phyloP scores from a whole-genome alignment of 2,113 vertebrate species.

The Pyxicephalus adspersus region DNA sequence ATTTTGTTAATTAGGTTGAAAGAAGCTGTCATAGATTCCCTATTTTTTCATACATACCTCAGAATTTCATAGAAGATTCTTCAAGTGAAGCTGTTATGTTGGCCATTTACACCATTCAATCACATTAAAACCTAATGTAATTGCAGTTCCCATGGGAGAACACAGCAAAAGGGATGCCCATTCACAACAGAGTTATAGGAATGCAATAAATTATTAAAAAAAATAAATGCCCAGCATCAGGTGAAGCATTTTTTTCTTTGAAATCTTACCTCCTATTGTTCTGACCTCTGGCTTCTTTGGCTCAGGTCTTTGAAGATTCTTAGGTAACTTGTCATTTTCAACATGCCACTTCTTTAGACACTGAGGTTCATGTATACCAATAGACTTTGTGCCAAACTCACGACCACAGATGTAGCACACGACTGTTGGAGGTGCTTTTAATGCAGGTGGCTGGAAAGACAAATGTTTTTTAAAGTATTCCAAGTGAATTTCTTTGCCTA shows the following conservation, averaged over 20 bases:
- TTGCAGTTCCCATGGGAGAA: too few relatives aligned
- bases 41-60: too few relatives aligned
- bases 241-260: neutral
- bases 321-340: slow-evolving; percentile 73
- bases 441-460: slow-evolving; percentile 66
- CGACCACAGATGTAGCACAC: slow-evolving; percentile 75
- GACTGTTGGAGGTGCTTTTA: slow-evolving; percentile 67
- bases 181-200: too few relatives aligned
- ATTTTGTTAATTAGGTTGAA: too few relatives aligned
- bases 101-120: too few relatives aligned
- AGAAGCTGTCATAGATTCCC: too few relatives aligned
- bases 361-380: slow-evolving; percentile 76
- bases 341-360: slow-evolving; percentile 78
- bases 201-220: too few relatives aligned
- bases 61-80: too few relatives aligned
- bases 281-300: slow-evolving; percentile 71
- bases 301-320: slow-evolving; percentile 69
- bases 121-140: too few relatives aligned
- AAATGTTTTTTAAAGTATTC: slow-evolving; percentile 4
- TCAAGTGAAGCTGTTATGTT: too few relatives aligned
- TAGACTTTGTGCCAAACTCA: slow-evolving; percentile 77
- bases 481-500: neutral
- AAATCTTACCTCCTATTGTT: slow-evolving; percentile 66
- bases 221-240: too few relatives aligned
- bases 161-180: too few relatives aligned